phyloP scores from a whole-genome alignment of 92 coral and sea anemone species.

The Palythoa grandiflora region DNA sequence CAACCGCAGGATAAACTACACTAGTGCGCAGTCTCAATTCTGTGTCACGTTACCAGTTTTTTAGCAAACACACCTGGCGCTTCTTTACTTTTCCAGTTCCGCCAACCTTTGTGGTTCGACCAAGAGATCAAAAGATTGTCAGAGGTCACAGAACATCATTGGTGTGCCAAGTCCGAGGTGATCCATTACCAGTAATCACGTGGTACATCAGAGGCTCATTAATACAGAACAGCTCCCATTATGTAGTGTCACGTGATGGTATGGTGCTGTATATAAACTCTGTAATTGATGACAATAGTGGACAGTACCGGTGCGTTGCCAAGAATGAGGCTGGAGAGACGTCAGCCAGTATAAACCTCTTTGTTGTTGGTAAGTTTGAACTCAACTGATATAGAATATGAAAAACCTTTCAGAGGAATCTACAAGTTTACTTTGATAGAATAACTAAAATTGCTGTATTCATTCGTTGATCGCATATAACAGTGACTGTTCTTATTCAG shows the following conservation, averaged over 20 bases:
- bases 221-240: slow-evolving; percentile 32
- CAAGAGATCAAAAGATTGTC: slow-evolving; percentile 73
- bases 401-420: too few species aligned
- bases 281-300: slow-evolving; percentile 63
- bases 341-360: slow-evolving; percentile 54
- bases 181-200: slow-evolving; percentile 80
- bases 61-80: not conserved
- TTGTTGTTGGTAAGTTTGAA: slow-evolving; percentile 67
- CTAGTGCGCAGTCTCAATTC: too few species aligned
- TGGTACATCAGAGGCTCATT: slow-evolving; percentile 60
- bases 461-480: too few species aligned
- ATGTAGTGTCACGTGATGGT: slow-evolving; percentile 64
- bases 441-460: too few species aligned
- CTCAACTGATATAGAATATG: not conserved
- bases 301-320: slow-evolving; percentile 76
- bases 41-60: too few species aligned
- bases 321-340: slow-evolving; percentile 68
- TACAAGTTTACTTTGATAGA: too few species aligned
- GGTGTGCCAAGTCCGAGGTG: slow-evolving; percentile 80
- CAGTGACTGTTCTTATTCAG: too few species aligned
- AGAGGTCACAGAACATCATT: slow-evolving; percentile 66
- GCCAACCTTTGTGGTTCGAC: slow-evolving; percentile 67
- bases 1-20: too few species aligned
- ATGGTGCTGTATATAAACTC: slow-evolving; percentile 49
- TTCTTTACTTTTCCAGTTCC: slow-evolving; percentile 59